phyloP scores from a whole-genome alignment of 2,888 invertebrate species.

The Zygothrica quintamaculata region DNA sequence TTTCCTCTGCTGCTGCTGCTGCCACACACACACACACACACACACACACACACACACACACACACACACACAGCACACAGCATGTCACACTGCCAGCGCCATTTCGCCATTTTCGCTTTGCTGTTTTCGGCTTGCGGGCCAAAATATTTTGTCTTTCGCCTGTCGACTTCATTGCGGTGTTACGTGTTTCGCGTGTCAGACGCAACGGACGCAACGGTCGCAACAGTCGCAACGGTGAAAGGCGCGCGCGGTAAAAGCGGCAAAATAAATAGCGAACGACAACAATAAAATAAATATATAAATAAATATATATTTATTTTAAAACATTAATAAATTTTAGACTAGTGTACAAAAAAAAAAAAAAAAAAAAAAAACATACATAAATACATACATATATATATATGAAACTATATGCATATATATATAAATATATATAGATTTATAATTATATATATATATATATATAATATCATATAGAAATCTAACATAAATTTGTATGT shows the following conservation, averaged over 20 bases:
- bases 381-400: constrained; percentile 6
- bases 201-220: constrained; percentile 67
- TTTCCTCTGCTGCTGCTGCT: constrained; percentile 9
- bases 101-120: constrained; percentile 69
- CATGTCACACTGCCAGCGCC: constrained; percentile 36
- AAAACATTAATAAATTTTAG: constrained; percentile 40
- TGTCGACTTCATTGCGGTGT: constrained; percentile 84
- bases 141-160: constrained; percentile 70
- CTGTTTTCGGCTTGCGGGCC: constrained; percentile 77
- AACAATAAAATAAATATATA: constrained; percentile 46
- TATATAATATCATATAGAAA: too few relatives aligned
- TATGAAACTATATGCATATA: constrained; percentile 6
- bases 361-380: constrained; percentile 5
- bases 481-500: too few relatives aligned
- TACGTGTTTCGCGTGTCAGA: constrained; percentile 85
- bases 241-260: constrained; percentile 63
- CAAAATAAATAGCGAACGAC: constrained; percentile 33
- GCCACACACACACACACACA: too few relatives aligned
- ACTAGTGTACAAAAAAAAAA: constrained; percentile 43
- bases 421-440: constrained; percentile 14
- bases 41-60: too few relatives aligned
- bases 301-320: constrained; percentile 25
- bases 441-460: too few relatives aligned
- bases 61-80: too few relatives aligned
- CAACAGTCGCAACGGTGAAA: too few relatives aligned